Evolutionary conservation across 2,113 vertebrate species (phyloP).

Genomic region (Hyla sarda): DNA sequence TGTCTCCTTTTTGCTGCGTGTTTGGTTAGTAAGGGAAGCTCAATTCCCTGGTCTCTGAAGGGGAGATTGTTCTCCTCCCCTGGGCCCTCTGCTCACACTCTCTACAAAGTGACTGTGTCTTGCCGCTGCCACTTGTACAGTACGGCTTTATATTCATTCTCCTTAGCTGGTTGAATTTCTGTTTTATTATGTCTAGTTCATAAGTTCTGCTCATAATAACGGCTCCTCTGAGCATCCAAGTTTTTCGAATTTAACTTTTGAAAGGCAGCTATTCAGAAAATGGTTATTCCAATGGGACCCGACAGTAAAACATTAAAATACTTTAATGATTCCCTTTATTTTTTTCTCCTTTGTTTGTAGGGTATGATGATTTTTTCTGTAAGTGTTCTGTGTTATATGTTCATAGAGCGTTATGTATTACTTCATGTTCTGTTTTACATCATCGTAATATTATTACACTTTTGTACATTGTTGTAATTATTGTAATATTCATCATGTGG

Average conservation of each 20-base stretch:
- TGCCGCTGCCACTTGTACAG: slow-evolving; percentile 8
- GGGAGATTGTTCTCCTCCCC: slow-evolving; percentile 7
- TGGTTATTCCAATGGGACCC: neutral
- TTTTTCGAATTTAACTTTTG: neutral
- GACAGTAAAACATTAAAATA: neutral
- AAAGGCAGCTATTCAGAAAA: slow-evolving; percentile 26
- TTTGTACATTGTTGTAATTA: neutral
- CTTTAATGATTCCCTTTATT: neutral
- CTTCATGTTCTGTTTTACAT: neutral
- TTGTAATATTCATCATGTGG: neutral
- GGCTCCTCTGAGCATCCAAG: slow-evolving; percentile 16
- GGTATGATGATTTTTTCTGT: neutral
- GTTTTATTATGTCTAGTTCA: slow-evolving; percentile 45
- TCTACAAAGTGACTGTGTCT: slow-evolving; percentile 37
- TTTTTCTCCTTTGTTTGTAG: neutral
- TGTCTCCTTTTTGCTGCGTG: slow-evolving; percentile 31
- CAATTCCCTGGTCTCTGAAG: slow-evolving; percentile 7
- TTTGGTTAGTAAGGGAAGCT: slow-evolving; percentile 50
- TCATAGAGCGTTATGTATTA: neutral
- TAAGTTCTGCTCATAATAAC: slow-evolving; percentile 30
- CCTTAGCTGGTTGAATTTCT: neutral
- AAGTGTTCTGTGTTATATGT: neutral
- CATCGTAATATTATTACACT: no score
- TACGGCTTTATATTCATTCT: slow-evolving; percentile 27
- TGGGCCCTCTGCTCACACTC: neutral